A percentile compares a stretch with the other conserved stretches of the same genome.
phyloP scores from a whole-genome alignment of 2,113 vertebrate species.

The Tychaedon coryphoeus region DNA sequence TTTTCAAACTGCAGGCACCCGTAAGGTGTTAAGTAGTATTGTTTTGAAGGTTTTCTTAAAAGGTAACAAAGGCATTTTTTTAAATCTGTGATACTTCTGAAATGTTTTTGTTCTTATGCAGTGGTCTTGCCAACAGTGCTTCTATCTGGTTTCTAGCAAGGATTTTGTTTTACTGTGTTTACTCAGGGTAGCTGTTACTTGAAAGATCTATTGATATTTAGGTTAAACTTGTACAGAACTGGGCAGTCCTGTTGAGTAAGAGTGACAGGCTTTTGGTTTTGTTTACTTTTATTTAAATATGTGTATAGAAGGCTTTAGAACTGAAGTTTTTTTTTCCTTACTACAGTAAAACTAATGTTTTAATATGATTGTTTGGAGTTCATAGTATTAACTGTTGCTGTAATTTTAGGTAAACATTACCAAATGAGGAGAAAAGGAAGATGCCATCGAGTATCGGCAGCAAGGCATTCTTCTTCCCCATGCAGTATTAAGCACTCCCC shows the following conservation, averaged over 20 bases:
- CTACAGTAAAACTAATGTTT: neutral
- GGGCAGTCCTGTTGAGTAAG: neutral
- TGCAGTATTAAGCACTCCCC: constrained; percentile 90
- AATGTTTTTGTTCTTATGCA: neutral
- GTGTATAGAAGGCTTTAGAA: neutral
- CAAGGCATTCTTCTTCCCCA: constrained; percentile 87
- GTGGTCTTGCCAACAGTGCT: neutral
- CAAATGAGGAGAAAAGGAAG: constrained; percentile 96
- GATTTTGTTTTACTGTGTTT: neutral
- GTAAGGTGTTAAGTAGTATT: neutral
- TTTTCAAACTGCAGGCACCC: neutral
- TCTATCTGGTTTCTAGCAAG: neutral
- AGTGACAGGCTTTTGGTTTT: neutral
- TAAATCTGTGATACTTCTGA: neutral
- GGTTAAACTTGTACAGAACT: neutral
- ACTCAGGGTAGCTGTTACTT: neutral
- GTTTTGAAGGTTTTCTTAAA: neutral
- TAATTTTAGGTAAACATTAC: constrained; percentile 74
- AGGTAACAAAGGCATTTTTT: neutral
- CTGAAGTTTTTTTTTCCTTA: neutral
- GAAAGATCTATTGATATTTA: neutral
- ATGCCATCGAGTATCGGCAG: constrained; percentile 84
- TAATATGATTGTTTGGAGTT: neutral
- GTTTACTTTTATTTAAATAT: neutral
- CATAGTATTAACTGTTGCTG: neutral